phyloP scores from a whole-genome alignment of 2,888 invertebrate species.

The Cryptosula pallasiana region DNA sequence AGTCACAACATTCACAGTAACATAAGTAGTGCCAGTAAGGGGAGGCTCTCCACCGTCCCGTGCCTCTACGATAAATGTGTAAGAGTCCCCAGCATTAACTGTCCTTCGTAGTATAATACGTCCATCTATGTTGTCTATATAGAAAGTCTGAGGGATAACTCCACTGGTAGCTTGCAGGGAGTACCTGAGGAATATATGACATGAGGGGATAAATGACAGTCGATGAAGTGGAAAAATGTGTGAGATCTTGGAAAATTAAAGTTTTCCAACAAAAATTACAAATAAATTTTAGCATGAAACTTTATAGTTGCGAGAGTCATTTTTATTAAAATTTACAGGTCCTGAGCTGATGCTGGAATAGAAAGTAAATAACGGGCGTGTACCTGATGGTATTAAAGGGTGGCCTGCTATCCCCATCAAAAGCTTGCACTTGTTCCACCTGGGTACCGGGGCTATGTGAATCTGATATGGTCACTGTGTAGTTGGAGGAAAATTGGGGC shows the following conservation, averaged over 20 bases:
- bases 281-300: too few relatives aligned
- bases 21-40: background rate
- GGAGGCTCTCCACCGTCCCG: background rate
- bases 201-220: too few relatives aligned
- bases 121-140: constrained; percentile 10
- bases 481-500: background rate
- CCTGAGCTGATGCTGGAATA: too few relatives aligned
- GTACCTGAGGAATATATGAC: background rate
- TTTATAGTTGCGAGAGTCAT: too few relatives aligned
- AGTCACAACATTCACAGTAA: constrained; percentile 4
- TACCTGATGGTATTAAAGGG: constrained; percentile 11
- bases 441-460: background rate
- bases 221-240: too few relatives aligned
- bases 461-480: constrained; percentile 1
- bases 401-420: background rate
- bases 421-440: constrained; percentile 1
- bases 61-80: background rate
- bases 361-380: too few relatives aligned
- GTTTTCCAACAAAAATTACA: too few relatives aligned
- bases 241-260: too few relatives aligned
- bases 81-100: constrained; percentile 3
- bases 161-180: background rate
- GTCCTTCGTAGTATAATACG: background rate
- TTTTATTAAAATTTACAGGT: too few relatives aligned
- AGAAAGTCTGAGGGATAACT: constrained; percentile 1